A percentile compares a stretch with the other conserved stretches of the same genome.
phyloP scores from a whole-genome alignment of 1,140 invertebrate species.

The Aphelenchoides besseyi region DNA sequence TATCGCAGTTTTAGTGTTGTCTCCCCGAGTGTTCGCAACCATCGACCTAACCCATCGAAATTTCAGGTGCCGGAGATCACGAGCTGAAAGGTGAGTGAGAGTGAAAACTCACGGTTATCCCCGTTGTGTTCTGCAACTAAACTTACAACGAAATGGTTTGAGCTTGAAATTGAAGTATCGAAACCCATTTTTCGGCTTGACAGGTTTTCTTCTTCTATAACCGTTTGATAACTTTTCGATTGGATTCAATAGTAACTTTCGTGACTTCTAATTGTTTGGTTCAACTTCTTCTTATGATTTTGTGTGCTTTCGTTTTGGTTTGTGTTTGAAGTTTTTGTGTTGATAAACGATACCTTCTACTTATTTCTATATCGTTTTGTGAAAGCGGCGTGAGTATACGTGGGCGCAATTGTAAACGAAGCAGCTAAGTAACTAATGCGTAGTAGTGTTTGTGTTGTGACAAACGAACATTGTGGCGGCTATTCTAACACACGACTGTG shows the following conservation, averaged over 20 bases:
- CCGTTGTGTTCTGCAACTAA: no score
- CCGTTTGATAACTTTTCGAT: neutral
- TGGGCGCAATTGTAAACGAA: neutral
- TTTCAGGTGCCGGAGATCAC: constrained; percentile 14
- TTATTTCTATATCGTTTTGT: constrained; percentile 1
- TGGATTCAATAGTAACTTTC: neutral
- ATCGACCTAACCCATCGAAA: neutral
- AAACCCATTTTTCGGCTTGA: neutral
- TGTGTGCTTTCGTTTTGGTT: constrained; percentile 12
- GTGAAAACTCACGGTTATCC: neutral
- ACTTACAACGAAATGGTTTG: no score
- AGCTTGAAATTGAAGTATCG: no score
- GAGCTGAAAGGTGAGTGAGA: constrained; percentile 1
- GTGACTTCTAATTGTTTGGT: constrained; percentile 13
- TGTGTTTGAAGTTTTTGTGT: constrained; percentile 4
- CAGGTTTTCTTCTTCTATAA: neutral
- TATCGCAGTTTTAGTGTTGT: neutral
- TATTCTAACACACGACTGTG: no score
- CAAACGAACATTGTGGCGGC: no score
- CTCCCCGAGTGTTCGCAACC: neutral
- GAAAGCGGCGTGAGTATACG: neutral
- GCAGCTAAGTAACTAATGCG: no score
- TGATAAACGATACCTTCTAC: neutral
- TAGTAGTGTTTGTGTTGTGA: no score
- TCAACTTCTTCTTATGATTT: neutral